Conservation (phyloP, 2,888 invertebrate species). For the Odontocolon sp. region DNA sequence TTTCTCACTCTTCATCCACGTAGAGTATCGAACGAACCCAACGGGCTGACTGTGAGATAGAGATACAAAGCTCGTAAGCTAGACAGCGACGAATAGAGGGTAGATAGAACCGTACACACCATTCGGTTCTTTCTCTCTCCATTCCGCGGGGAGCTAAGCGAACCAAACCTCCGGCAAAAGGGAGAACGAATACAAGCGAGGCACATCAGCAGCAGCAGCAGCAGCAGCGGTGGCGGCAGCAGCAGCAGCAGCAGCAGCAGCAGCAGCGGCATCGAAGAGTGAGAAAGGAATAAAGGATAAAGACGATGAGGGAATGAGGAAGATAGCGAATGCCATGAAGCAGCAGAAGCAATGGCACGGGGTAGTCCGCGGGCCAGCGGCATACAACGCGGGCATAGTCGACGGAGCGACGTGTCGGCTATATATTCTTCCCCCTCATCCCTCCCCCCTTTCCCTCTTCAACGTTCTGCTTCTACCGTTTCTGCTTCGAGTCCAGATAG, state of each 20-base stretch:
- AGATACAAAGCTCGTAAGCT: background rate
- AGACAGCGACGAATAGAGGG: background rate
- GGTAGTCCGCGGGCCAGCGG: slow-evolving; percentile 69
- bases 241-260: slow-evolving; percentile 28
- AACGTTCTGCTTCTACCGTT: slow-evolving; percentile 66
- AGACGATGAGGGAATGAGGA: slow-evolving; percentile 62
- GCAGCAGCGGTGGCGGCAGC: no score
- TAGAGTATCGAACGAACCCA: slow-evolving; percentile 76
- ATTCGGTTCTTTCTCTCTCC: background rate
- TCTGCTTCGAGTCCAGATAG: slow-evolving; percentile 54
- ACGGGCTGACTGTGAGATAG: slow-evolving; percentile 50
- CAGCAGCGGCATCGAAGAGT: slow-evolving; percentile 60
- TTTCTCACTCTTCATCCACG: slow-evolving; percentile 57
- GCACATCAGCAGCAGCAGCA: no score
- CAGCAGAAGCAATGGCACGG: slow-evolving; percentile 30
- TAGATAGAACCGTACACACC: background rate
- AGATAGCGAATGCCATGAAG: slow-evolving; percentile 45
- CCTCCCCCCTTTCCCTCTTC: slow-evolving; percentile 56
- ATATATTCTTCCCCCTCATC: slow-evolving; percentile 64
- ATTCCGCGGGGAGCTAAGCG: background rate
- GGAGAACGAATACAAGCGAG: no score
- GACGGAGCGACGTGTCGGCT: slow-evolving; percentile 76
- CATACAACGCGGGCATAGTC: slow-evolving; percentile 67
- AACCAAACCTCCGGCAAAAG: slow-evolving; percentile 31
- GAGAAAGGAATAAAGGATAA: slow-evolving; percentile 51